A percentile compares a stretch with the other conserved stretches of the same genome.
Evolutionary conservation across 2,113 vertebrate species (phyloP).

Genomic region (Taurulus bubalis): DNA sequence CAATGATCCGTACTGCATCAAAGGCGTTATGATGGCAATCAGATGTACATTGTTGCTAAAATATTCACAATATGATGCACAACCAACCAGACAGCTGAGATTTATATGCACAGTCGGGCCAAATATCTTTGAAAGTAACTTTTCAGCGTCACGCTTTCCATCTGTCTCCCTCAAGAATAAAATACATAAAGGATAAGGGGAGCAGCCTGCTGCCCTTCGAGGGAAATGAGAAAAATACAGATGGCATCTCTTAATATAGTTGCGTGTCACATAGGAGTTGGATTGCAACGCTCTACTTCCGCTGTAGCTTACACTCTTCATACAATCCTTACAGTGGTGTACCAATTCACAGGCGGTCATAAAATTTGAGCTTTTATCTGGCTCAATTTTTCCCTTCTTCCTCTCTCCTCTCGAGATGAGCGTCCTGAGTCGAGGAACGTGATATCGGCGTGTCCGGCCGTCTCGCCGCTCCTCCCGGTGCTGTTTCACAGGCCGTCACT

Average conservation of each 20-base stretch:
- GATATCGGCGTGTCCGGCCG: slow-evolving; percentile 24
- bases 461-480: background rate
- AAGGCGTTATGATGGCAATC: background rate
- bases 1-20: too few relatives aligned
- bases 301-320: background rate
- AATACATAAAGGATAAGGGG: background rate
- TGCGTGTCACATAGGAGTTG: slow-evolving; percentile 8
- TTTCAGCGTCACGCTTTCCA: background rate
- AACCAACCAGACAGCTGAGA: background rate
- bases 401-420: slow-evolving; percentile 23
- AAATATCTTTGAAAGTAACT: background rate
- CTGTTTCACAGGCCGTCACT: slow-evolving; percentile 40
- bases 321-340: background rate
- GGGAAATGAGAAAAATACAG: background rate
- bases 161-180: background rate
- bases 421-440: slow-evolving; percentile 27
- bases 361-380: slow-evolving; percentile 44
- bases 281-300: background rate
- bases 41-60: background rate
- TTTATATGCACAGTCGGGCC: background rate
- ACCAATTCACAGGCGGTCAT: slow-evolving; percentile 15
- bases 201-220: background rate
- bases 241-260: slow-evolving; percentile 10
- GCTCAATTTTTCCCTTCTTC: background rate
- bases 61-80: background rate